Evolutionary conservation across 2,797 vertebrate species (phyloP).

Genomic region (Syngnathus rostellatus): DNA sequence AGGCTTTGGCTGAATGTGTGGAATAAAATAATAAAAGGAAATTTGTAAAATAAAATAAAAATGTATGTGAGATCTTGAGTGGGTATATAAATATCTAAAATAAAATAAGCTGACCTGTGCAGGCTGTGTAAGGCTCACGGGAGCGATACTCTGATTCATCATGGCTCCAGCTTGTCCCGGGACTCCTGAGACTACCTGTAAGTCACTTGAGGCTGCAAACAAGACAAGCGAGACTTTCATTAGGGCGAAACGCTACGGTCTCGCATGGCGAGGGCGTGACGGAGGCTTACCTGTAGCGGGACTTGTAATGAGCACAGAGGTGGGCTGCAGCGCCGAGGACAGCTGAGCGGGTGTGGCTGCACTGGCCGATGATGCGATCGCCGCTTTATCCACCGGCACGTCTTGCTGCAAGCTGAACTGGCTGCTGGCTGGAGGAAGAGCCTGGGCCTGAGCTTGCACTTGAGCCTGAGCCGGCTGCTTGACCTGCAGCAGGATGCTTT

Average conservation of each 20-base stretch:
- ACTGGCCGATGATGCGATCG: constrained; percentile 48
- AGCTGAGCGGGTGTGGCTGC: constrained; percentile 54
- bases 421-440: constrained; percentile 53
- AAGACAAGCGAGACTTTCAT: constrained; percentile 14
- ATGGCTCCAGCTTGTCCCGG: constrained; percentile 57
- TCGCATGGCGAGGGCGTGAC: background rate
- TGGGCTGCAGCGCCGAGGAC: constrained; percentile 67
- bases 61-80: background rate
- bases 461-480: constrained; percentile 62
- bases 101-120: constrained; percentile 53
- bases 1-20: constrained; percentile 66
- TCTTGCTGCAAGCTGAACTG: constrained; percentile 77
- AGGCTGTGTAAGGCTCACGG: constrained; percentile 66
- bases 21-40: background rate
- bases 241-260: background rate
- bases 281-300: constrained; percentile 57
- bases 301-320: constrained; percentile 72
- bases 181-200: constrained; percentile 68
- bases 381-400: constrained; percentile 54
- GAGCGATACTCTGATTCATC: constrained; percentile 62
- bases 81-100: background rate
- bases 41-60: too few species aligned
- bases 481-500: constrained; percentile 78
- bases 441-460: constrained; percentile 14
- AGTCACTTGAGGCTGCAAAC: constrained; percentile 64